Base-by-base conservation (phyloP, 2,888 invertebrate genomes). In the Chromoteleia sp. region DNA sequence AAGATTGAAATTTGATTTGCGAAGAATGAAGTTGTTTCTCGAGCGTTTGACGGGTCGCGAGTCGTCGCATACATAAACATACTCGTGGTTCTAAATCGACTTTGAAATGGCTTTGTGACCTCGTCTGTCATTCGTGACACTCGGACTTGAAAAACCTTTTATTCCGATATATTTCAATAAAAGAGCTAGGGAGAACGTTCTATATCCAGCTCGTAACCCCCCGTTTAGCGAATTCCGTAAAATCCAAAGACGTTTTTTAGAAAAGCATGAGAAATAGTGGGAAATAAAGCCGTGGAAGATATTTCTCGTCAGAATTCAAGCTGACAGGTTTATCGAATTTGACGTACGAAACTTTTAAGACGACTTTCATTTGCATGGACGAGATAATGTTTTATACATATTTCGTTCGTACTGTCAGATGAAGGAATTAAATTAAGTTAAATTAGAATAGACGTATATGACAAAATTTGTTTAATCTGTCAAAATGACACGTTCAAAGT, bases 81-180 rank as follows among this genome's bases (percentile, higher is more conserved):
- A 59, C 68, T 6, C 14, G n/a, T 41, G 50, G 54, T 73, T 36
- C 25, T n/a, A 48, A 52, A 36, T 65, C 29, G 33, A 77, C 45
- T 61, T 54, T 70, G 54, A 70, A 45, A 61, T 61, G 36, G 54
- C 58, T 75, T 50, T 10, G 63, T 58, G 33, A 30, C 63, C 77
- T 77, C 39, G 52, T 17, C 48, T 56, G 77, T 77, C 77, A 77
- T 39, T 68, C 36, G 0, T 45, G 76, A 68, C 68, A 76, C 17
- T 45, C 21, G 14, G 17, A 76, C 54, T 61, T 68, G 25, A 76
- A 61, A 68, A 59, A 39, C 41, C 43, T 76, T 54, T 61, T 17
- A 68, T 54, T 21, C 41, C 10, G 25, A 17, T 45, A 15, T 15
- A 21, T 61, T 61, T 68, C 33, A 21, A 56, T 45, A 41, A 52